Evolutionary conservation across 1,140 invertebrate genomes (phyloP), one percentile per base, ranked within the genome.

Genomic region (Samia ricini): DNA sequence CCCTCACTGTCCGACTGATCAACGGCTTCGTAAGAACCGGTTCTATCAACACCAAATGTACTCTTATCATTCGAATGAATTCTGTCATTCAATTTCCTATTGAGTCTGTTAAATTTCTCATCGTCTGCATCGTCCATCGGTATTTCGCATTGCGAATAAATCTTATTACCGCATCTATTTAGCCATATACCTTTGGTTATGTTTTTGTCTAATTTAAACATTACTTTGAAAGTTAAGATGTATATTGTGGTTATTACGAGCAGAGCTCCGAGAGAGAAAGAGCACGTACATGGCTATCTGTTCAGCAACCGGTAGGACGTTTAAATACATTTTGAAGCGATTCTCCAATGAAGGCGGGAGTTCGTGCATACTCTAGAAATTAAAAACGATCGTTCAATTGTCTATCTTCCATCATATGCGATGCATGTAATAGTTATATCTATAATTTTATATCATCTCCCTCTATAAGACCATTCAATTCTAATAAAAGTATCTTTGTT

Each of bases 291-390:
- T 93, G 0, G 91, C 76, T 0, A 91, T 74, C 18, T 91, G 81
- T 76, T 94, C 92, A 0, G 93, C 79, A 0, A 92, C 63, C 3
- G 95, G 95, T 5, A 95, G 72, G 1, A 95, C 86, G 61, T 95
- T 94, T 1, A 96, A 76, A 66, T 96, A 96, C 0, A 96, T 77
- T 67, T 92, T 92, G 77, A 97, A 96, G n/a, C 92, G 92, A 4
- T 89, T 83, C 24, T 92, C 90, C 72, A 96, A 80, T 0, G 65
- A 75, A 2, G 92, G 81, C 1, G 95, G 94, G 2, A 97, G 84
- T 6, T 91, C 83, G 61, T 93, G 90, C 93, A 96, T 93, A 74
- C 93, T 93, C 95, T 96, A 90, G 60, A 71, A 89, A 87, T 51
- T 74, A 71, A 75, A 80, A 71, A 68, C 49, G 7, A 36, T 4